Percentiles rank a stretch among this genome's conserved stretches.
These are phyloP conservation scores for Atlantisia rogersi DNA, from an alignment of 2,113 vertebrate genomes.

Conservation along the genomic window DNA sequence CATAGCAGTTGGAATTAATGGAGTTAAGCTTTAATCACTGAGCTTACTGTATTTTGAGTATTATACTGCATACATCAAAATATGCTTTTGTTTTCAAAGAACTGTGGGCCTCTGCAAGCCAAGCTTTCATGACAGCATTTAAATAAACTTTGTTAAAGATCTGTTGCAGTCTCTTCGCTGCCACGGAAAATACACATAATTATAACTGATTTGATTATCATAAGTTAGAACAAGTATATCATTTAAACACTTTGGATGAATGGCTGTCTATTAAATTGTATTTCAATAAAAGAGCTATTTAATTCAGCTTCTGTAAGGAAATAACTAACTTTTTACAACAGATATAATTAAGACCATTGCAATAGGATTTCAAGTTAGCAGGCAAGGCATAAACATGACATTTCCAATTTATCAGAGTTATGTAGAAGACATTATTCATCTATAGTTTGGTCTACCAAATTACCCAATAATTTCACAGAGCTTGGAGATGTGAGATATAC, in stretches of 20 bases:
- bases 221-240: not conserved
- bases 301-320: not conserved
- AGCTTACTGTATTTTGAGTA: not conserved
- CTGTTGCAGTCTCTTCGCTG: not conserved
- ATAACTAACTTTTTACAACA: not conserved
- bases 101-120: not conserved
- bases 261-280: not conserved
- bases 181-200: conserved; percentile 28
- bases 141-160: conserved; percentile 5
- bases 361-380: not conserved
- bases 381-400: not conserved
- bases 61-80: conserved; percentile 44
- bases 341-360: not conserved
- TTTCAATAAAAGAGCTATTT: not conserved
- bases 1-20: not conserved
- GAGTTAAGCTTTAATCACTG: not conserved
- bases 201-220: not conserved
- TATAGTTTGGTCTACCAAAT: not conserved
- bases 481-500: not conserved
- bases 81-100: conserved; percentile 29
- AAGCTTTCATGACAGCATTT: conserved; percentile 30
- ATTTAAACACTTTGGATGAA: not conserved
- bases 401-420: not conserved
- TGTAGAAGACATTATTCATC: not conserved
- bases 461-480: not conserved